Evolutionary conservation across 2,888 invertebrate species (phyloP), one percentile per base, ranked within the genome.

Genomic region (Clistopyga incitator): DNA sequence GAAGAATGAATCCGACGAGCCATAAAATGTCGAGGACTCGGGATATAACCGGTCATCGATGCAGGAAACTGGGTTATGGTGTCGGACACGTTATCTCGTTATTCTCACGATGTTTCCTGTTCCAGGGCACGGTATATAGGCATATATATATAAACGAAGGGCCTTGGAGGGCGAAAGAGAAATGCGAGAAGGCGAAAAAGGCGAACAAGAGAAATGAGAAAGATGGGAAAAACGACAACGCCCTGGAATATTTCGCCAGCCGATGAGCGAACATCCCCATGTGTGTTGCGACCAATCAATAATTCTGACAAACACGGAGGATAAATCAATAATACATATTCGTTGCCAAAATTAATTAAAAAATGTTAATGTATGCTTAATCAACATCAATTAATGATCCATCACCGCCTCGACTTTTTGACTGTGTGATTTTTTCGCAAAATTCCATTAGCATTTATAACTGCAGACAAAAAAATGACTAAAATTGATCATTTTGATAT

Each of bases 41-140:
- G 2, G 4, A 25, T 23, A 23, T 15, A 25, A 11, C n/a, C 15
- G 64, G 47, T 70, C 25, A 25, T 13, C 29, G 42, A 78, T 29
- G 15, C 20, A 11, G 20, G 72, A 85, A 88, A 88, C 64, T 88
- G 78, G 87, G 87, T 87, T 82, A 89, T 13, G 70, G 84, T 82
- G 81, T 77, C 34, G 56, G 70, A 10, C 54, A 38, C 78, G 45
- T 82, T 54, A 79, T 81, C 81, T 52, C 61, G 38, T 34, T 13
- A n/a, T 25, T 67, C 25, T 6, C 18, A 38, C 65, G 20, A 76
- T 50, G 78, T n/a, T 50, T 54, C 64, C 15, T 29, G 54, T 84
- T 86, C 83, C 80, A 68, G 82, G 34, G 20, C 71, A 50, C 42
- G 15, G 18, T n/a, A 45, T 25, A 29, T 23, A 38, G n/a, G 6